Percentiles rank a stretch among this genome's conserved stretches.
phyloP scores from a whole-genome alignment of 2,113 vertebrate species.

The Hemiscyllium ocellatum region DNA sequence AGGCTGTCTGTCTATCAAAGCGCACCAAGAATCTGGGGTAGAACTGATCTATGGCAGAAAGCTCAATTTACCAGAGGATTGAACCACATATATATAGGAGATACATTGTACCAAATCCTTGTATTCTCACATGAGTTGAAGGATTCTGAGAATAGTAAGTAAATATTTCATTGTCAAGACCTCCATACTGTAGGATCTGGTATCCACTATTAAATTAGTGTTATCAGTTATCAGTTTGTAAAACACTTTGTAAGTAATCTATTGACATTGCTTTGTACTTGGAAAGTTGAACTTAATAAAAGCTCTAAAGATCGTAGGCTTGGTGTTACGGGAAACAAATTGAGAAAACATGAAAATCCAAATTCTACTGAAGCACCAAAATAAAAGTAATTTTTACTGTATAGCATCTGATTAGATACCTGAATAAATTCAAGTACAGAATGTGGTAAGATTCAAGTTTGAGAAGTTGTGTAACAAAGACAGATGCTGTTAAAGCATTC shows the following conservation, averaged over 20 bases:
- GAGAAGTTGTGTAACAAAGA: neutral
- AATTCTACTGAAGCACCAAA: neutral
- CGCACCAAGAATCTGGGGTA: conserved; percentile 46
- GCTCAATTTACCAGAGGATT: conserved; percentile 11
- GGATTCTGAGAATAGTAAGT: neutral
- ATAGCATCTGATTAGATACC: neutral
- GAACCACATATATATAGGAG: neutral
- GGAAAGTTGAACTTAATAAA: neutral
- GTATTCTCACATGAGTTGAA: neutral
- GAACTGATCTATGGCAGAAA: conserved; percentile 49
- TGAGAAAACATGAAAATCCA: neutral
- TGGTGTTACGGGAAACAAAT: neutral
- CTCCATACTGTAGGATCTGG: neutral
- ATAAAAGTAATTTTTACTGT: neutral
- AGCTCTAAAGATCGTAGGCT: neutral
- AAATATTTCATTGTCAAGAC: neutral
- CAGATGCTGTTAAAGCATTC: neutral
- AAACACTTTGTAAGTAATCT: neutral
- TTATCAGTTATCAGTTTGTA: neutral
- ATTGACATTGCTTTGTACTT: neutral
- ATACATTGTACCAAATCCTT: neutral
- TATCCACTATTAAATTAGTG: neutral
- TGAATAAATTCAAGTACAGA: neutral
- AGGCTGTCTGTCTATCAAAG: conserved; percentile 64
- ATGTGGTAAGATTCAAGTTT: neutral